Conservation (phyloP, 2,113 vertebrate species). For the Anas platyrhynchos region DNA sequence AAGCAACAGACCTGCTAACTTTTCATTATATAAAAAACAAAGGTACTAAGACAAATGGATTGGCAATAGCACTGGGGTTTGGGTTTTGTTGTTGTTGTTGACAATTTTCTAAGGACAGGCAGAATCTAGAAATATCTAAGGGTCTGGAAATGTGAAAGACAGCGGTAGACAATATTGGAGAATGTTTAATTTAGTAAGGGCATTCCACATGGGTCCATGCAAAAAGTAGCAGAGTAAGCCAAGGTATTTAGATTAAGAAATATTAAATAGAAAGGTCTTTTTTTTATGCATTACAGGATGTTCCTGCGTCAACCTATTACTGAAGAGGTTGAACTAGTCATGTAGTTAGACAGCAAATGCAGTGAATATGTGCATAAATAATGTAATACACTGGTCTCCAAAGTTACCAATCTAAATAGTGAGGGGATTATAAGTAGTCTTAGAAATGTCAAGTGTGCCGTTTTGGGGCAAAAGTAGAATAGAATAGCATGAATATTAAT, state of each 20-base stretch:
- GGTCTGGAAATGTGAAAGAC: neutral
- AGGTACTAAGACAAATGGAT: neutral
- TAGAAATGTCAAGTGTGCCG: neutral
- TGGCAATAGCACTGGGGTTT: neutral
- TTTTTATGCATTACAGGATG: neutral
- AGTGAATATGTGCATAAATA: neutral
- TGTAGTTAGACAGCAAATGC: neutral
- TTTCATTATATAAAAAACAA: neutral
- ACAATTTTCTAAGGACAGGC: neutral
- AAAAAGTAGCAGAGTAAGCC: neutral
- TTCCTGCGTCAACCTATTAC: neutral
- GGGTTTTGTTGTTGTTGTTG: neutral
- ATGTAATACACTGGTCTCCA: neutral
- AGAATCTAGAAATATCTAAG: neutral
- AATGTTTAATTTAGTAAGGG: slow-evolving; percentile 28
- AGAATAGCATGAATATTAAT: neutral
- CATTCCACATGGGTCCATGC: neutral
- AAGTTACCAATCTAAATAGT: neutral
- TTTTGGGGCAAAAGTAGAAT: neutral
- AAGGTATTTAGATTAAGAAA: neutral
- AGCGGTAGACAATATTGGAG: neutral
- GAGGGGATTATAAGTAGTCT: neutral
- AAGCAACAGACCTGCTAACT: neutral
- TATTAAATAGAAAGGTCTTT: neutral
- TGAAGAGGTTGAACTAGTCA: neutral